Conservation (phyloP, 2,113 vertebrate species). For the Halcyon senegalensis region DNA sequence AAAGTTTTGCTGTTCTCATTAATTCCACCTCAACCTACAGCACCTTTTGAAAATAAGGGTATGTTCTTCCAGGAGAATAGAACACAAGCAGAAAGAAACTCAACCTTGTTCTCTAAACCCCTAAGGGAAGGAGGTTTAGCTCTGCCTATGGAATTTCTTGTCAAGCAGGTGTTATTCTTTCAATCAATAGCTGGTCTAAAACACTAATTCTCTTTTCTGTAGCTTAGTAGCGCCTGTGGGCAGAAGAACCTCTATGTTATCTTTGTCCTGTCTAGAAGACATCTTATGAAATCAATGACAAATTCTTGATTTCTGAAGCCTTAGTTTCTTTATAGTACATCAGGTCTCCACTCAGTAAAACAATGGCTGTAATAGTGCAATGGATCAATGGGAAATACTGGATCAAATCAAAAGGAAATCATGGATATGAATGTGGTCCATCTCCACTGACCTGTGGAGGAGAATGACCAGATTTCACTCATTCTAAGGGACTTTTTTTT, state of each 20-base stretch:
- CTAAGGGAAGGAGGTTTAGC: not conserved
- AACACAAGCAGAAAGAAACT: not conserved
- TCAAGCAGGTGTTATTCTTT: not conserved
- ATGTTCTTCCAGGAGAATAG: not conserved
- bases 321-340: not conserved
- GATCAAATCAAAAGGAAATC: not conserved
- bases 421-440: not conserved
- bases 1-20: slow-evolving; percentile 10
- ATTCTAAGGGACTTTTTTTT: not conserved
- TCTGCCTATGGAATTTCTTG: not conserved
- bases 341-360: not conserved
- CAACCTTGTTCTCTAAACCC: not conserved
- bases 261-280: not conserved
- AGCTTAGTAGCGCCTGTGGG: not conserved
- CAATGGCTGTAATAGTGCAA: fast-evolving
- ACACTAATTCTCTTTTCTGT: not conserved
- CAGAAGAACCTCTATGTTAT: not conserved
- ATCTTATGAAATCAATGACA: not conserved
- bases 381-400: not conserved
- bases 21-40: not conserved
- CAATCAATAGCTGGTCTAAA: not conserved
- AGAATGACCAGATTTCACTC: not conserved
- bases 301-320: not conserved
- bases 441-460: not conserved
- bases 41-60: slow-evolving; percentile 1